phyloP scores from a whole-genome alignment of 2,113 vertebrate species.

The Leptocoma aspasia region DNA sequence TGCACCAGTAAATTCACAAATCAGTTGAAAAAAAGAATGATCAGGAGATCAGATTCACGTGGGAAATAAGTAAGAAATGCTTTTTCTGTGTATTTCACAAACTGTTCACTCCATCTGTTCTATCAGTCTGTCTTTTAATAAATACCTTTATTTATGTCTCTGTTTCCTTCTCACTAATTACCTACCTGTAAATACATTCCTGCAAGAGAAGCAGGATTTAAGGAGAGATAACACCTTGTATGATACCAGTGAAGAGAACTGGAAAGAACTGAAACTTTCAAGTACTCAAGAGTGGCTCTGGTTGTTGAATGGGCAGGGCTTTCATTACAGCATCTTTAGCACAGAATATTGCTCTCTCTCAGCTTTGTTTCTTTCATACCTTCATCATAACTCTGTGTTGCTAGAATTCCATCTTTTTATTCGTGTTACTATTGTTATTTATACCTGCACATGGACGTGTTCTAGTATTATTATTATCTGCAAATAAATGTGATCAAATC shows the following conservation, averaged over 20 bases:
- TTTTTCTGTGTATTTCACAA: not conserved
- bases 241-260: not conserved
- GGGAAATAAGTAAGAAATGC: not conserved
- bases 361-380: not conserved
- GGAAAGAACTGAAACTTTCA: not conserved
- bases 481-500: not conserved
- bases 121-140: not conserved
- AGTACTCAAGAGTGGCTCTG: not conserved
- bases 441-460: not conserved
- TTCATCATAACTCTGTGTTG: not conserved
- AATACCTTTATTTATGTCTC: not conserved
- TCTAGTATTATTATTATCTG: not conserved
- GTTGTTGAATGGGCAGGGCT: not conserved
- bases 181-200: not conserved
- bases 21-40: not conserved
- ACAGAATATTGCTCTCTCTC: not conserved
- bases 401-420: not conserved
- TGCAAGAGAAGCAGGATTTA: not conserved
- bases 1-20: not conserved
- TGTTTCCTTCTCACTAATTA: not conserved
- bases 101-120: not conserved
- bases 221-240: not conserved
- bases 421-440: not conserved
- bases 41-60: not conserved
- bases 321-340: not conserved